Evolutionary conservation across 2,888 invertebrate genomes (phyloP), one percentile per base, ranked within the genome.

Genomic region (Scotopteryx bipunctaria): DNA sequence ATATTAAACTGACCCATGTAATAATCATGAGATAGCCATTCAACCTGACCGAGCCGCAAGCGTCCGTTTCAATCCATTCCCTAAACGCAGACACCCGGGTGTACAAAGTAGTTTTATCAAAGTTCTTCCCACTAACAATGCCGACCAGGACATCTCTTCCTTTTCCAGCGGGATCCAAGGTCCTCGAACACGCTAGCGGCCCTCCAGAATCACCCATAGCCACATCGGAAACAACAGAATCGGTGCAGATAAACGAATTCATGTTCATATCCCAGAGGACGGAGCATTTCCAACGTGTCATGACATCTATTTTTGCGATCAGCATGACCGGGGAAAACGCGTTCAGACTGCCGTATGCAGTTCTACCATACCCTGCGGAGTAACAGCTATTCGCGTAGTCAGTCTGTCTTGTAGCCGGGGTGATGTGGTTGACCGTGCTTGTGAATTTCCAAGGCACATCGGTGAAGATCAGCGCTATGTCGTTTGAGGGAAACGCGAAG

Each of bases 191-290:
- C 1, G 69, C 64, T 16, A 87, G 50, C 0, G 86, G 87, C 0
- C 86, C 83, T 0, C 86, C 87, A 0, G 86, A 86, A 50, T 86
- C 87, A 0, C 86, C 86, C 2, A 56, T 61, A 0, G 75, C 64
- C 0, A 80, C 78, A 35, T 81, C 83, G 0, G 69, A 55, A 0
- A 74, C 8, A 0, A 58, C 53, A 0, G 78, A 73, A 46, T 70
- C 66, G 0, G 81, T 66, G 56, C 83, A 83, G 11, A 83, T 62
- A 14, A 63, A 79, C 0, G 47, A 40, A 35, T 70, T 66, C 83
- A 83, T 80, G 17, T 81, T 62, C 71, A 83, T 76, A 9, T 78
- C 73, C 85, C 86, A 86, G 0, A 78, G 25, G 0, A 59, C 11
- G 0, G 78, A 59, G 25, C 87, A 86, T 0, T 54, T 59, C 53